Evolutionary conservation across 2,888 invertebrate species (phyloP).

Genomic region (Galerucella calmariensis): DNA sequence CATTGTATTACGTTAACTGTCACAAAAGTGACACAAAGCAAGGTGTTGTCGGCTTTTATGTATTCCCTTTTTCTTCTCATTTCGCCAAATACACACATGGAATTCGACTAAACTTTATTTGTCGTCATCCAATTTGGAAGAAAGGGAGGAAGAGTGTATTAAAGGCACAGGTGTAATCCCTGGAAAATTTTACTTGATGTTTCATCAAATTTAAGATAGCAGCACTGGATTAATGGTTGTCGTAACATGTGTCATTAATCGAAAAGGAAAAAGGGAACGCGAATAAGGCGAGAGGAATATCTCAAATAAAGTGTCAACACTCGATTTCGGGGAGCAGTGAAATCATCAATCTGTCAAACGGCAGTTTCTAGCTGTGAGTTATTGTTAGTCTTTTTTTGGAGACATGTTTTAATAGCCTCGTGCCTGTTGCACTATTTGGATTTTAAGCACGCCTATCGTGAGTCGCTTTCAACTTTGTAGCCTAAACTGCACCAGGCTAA

Average conservation of each 20-base stretch:
- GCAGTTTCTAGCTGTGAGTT: not conserved
- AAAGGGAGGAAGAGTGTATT: slow-evolving; percentile 49
- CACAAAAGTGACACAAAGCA: not conserved
- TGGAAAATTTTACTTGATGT: slow-evolving; percentile 55
- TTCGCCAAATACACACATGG: slow-evolving; percentile 58
- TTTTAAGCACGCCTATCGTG: too few species aligned
- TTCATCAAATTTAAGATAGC: slow-evolving; percentile 48
- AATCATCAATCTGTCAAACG: not conserved
- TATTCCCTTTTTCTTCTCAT: slow-evolving; percentile 55
- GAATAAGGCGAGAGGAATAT: not conserved
- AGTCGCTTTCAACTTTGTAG: too few species aligned
- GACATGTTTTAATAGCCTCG: not conserved
- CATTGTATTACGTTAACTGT: not conserved
- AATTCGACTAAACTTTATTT: slow-evolving; percentile 61
- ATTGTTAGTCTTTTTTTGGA: not conserved
- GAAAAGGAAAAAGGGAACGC: not conserved
- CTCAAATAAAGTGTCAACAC: slow-evolving; percentile 2
- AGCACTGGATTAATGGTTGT: slow-evolving; percentile 40
- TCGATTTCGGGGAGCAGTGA: not conserved
- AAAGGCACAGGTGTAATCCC: slow-evolving; percentile 57
- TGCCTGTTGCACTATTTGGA: too few species aligned
- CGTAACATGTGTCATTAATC: slow-evolving; percentile 17
- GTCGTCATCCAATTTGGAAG: slow-evolving; percentile 49
- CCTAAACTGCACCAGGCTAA: too few species aligned
- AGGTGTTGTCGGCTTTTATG: slow-evolving; percentile 47